phyloP scores from a whole-genome alignment of 2,797 vertebrate genomes.

The Sebastes variabilis region DNA sequence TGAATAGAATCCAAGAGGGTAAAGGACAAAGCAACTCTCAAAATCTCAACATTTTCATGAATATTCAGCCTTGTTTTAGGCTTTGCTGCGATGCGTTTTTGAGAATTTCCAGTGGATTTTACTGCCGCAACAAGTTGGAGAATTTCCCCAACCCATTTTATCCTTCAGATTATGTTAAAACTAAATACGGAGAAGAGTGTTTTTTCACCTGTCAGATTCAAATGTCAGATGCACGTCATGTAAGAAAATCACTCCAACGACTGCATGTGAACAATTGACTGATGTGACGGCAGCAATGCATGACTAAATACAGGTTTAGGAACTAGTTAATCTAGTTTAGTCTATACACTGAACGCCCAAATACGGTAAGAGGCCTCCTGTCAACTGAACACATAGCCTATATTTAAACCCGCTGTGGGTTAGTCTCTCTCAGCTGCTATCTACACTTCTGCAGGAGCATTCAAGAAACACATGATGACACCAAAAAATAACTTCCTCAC shows the following conservation, averaged over 20 bases:
- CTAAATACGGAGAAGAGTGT: neutral
- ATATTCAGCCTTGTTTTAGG: neutral
- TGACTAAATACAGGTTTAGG: neutral
- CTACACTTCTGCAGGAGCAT: neutral
- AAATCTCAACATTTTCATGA: neutral
- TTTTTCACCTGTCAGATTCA: neutral
- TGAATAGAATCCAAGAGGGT: neutral
- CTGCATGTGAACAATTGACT: neutral
- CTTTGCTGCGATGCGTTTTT: neutral
- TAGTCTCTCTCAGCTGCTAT: neutral
- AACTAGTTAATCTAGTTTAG: neutral
- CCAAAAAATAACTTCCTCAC: neutral
- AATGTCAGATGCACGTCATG: neutral
- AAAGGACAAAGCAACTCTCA: neutral
- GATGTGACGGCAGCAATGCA: neutral
- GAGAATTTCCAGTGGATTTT: neutral
- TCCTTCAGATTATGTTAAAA: neutral
- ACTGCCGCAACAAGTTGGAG: neutral
- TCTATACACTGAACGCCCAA: neutral
- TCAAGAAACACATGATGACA: neutral
- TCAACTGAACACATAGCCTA: neutral
- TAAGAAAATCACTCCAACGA: neutral
- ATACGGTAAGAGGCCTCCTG: neutral
- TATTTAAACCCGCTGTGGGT: neutral
- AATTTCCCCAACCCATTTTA: neutral